phyloP scores from a whole-genome alignment of 2,113 vertebrate genomes.

The Lepus europaeus region DNA sequence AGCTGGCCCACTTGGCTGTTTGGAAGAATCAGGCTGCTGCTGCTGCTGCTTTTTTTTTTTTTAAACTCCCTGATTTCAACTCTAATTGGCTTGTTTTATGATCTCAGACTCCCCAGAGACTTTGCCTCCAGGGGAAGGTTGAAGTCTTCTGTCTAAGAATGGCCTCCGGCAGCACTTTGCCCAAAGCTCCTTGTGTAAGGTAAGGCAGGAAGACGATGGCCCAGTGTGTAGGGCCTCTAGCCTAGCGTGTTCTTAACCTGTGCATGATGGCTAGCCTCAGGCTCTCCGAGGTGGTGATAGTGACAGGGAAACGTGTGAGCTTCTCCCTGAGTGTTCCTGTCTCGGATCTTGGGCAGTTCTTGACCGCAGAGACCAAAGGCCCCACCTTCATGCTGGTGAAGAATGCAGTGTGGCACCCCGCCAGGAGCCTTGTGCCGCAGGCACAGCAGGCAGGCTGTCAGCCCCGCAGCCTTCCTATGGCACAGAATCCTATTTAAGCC shows the following conservation, averaged over 20 bases:
- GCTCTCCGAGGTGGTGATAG: constrained; percentile 44
- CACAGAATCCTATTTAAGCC: constrained; percentile 61
- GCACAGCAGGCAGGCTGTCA: not conserved
- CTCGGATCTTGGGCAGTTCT: constrained; percentile 59
- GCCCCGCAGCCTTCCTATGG: not conserved
- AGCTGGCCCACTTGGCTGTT: constrained; percentile 23
- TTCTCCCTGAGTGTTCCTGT: constrained; percentile 63
- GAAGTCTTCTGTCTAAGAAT: constrained; percentile 52
- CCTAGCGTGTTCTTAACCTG: constrained; percentile 40
- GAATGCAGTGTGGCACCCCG: constrained; percentile 23
- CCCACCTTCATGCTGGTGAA: constrained; percentile 72
- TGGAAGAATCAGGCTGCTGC: not conserved
- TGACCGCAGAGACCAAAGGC: constrained; percentile 27
- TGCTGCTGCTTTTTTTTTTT: not conserved
- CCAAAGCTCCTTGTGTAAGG: constrained; percentile 7
- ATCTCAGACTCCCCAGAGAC: constrained; percentile 48
- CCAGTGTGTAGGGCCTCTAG: constrained; percentile 42
- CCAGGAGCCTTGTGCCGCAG: not conserved
- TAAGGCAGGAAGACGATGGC: constrained; percentile 43
- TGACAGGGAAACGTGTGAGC: constrained; percentile 1
- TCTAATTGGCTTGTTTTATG: constrained; percentile 63
- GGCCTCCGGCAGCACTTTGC: constrained; percentile 18
- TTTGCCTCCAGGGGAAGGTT: constrained; percentile 53
- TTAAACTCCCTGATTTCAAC: constrained; percentile 35
- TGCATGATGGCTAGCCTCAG: not conserved